Conservation (phyloP, 2,113 vertebrate species). For the Phocoena sinus region DNA sequence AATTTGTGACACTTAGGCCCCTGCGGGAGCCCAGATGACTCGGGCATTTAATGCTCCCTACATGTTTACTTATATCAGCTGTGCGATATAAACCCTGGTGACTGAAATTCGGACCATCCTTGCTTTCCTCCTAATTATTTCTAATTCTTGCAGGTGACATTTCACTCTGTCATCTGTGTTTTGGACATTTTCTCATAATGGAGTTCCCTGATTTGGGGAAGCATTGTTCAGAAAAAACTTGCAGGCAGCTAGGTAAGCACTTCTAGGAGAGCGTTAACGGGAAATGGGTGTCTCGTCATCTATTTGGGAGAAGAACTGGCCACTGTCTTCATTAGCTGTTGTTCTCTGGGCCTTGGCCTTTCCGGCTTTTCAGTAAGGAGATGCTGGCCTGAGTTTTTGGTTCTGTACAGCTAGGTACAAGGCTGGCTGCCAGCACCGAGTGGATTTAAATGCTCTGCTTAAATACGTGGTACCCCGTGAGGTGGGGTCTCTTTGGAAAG, state of each 20-base stretch:
- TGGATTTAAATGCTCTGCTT: too few relatives aligned
- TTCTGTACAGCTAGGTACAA: background rate
- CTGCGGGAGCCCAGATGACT: background rate
- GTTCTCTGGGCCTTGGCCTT: background rate
- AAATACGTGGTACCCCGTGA: background rate
- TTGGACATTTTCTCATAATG: conserved; percentile 72
- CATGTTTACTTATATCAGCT: background rate
- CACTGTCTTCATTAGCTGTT: background rate
- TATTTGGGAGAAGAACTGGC: rapidly evolving
- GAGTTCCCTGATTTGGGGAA: conserved; percentile 91
- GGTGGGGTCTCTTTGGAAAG: background rate
- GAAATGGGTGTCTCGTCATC: background rate
- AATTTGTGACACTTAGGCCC: background rate
- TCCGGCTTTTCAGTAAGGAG: background rate
- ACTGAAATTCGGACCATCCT: rapidly evolving
- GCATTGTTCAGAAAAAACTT: conserved; percentile 89
- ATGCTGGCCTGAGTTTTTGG: background rate
- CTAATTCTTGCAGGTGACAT: conserved; percentile 8
- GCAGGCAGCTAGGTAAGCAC: conserved; percentile 88
- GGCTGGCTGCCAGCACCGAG: background rate
- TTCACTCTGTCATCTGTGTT: background rate
- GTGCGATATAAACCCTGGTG: background rate
- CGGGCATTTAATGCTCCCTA: rapidly evolving
- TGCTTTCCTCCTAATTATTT: background rate
- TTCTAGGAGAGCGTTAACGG: background rate